phyloP scores from a whole-genome alignment of 2,797 vertebrate species.

The Sebastes vulpes region DNA sequence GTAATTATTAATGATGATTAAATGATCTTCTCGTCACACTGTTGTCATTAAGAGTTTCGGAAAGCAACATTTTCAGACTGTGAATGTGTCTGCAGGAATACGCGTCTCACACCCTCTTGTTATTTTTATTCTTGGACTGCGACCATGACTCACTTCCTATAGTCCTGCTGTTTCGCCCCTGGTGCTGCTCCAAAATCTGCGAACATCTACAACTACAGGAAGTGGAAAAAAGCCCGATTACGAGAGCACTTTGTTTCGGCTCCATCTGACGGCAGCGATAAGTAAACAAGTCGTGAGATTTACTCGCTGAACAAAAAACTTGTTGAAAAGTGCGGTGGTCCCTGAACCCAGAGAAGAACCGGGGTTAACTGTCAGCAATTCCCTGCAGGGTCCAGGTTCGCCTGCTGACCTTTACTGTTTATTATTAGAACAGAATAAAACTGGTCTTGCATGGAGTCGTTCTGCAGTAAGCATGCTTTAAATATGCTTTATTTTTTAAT shows the following conservation, averaged over 20 bases:
- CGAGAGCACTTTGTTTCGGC: conserved; percentile 38
- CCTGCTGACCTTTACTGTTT: background rate
- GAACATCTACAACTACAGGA: conserved; percentile 44
- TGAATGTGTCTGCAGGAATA: background rate
- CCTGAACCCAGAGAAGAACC: background rate
- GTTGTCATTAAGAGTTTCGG: background rate
- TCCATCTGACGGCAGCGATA: conserved; percentile 35
- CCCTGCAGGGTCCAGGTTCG: background rate
- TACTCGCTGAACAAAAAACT: background rate
- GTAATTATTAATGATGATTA: background rate
- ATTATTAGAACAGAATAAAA: background rate
- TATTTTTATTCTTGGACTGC: conserved; percentile 23
- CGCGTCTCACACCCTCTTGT: background rate
- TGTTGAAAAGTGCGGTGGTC: background rate
- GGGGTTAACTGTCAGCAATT: background rate
- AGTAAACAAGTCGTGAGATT: conserved; percentile 5
- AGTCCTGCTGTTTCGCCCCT: background rate
- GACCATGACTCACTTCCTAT: conserved; percentile 33
- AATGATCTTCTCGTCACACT: background rate
- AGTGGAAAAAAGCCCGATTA: conserved; percentile 40
- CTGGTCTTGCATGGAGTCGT: background rate
- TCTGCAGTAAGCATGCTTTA: background rate
- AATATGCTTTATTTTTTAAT: background rate
- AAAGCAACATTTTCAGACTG: background rate
- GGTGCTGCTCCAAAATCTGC: conserved; percentile 17